phyloP scores from a whole-genome alignment of 2,888 invertebrate species.

The Rhaphigaster nebulosa region DNA sequence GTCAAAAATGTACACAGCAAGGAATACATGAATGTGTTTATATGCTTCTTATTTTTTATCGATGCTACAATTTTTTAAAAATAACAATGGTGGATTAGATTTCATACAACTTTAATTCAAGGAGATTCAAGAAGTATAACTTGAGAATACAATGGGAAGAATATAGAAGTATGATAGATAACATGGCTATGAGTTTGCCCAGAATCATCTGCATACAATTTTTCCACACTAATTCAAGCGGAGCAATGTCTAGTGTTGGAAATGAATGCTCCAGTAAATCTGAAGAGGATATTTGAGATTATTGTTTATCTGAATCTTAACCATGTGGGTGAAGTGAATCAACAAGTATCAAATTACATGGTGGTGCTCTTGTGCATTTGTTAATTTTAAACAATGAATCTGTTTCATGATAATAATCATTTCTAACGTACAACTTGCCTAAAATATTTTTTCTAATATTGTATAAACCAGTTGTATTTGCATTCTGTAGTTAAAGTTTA shows the following conservation, averaged over 20 bases:
- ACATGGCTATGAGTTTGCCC: neutral
- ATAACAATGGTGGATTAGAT: neutral
- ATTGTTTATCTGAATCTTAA: neutral
- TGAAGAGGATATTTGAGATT: neutral
- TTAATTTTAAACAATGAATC: neutral
- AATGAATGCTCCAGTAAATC: neutral
- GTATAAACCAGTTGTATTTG: neutral
- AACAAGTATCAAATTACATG: slow-evolving; percentile 54
- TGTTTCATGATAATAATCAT: neutral
- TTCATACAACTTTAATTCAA: neutral
- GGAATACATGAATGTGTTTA: neutral
- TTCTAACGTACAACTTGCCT: neutral
- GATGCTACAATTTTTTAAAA: neutral
- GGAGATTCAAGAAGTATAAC: neutral
- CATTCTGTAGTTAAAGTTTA: neutral
- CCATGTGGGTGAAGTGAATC: slow-evolving; percentile 53
- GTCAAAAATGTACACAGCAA: neutral
- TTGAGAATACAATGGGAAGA: neutral
- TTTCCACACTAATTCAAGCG: neutral
- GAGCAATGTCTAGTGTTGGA: neutral
- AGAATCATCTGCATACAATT: neutral
- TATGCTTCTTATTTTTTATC: neutral
- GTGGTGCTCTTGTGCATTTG: neutral
- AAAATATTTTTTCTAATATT: neutral
- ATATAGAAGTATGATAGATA: neutral